These are phyloP conservation scores for Calcarius ornatus DNA, from an alignment of 2,113 vertebrate genomes.

Conservation along the genomic window DNA sequence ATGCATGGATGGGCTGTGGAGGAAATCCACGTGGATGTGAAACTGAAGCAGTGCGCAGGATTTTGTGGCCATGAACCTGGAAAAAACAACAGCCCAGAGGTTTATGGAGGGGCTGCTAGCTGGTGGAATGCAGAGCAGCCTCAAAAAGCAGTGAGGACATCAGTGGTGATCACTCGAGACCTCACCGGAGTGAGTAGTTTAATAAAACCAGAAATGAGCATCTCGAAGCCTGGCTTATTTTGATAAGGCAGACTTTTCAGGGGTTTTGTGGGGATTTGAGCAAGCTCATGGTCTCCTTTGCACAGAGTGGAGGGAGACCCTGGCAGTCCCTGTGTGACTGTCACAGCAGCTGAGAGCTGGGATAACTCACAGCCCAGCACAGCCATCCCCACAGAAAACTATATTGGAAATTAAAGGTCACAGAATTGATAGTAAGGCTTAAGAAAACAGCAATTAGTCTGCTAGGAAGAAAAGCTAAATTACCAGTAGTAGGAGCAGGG, in stretches of 20 bases:
- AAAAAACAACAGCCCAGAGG: not conserved
- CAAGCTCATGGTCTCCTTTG: not conserved
- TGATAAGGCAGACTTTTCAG: not conserved
- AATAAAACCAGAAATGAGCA: not conserved
- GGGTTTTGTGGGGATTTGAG: not conserved
- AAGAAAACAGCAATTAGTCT: constrained; percentile 63
- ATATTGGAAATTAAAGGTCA: constrained; percentile 66
- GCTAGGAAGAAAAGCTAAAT: constrained; percentile 55
- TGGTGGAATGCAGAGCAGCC: not conserved
- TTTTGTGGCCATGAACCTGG: not conserved
- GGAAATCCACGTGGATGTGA: not conserved
- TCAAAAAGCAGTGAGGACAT: not conserved
- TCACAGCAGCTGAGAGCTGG: not conserved
- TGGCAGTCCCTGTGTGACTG: not conserved
- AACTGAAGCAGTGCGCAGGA: not conserved
- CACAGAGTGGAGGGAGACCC: not conserved
- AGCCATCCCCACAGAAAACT: not conserved
- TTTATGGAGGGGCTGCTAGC: not conserved
- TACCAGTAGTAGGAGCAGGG: not conserved
- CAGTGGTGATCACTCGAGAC: fast-evolving
- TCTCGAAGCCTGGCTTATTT: not conserved
- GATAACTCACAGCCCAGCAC: not conserved
- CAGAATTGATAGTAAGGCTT: constrained; percentile 55
- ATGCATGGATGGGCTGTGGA: fast-evolving
- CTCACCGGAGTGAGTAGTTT: not conserved